Evolutionary conservation across 2,113 vertebrate species (phyloP), one percentile per base, ranked within the genome.

Genomic region (Xiphias gladius): DNA sequence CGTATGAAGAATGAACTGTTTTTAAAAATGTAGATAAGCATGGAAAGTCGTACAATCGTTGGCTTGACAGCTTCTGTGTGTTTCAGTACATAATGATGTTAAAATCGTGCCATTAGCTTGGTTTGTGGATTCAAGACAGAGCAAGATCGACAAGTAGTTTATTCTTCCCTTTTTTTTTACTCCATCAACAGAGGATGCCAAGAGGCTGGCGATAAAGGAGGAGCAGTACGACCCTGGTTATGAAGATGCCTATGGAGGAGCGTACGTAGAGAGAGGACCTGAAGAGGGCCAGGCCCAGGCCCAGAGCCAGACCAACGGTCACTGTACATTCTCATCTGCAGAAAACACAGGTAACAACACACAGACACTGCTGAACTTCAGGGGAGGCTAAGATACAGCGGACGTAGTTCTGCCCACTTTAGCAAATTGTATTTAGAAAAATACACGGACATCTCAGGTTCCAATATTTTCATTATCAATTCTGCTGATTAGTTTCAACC

Each of bases 221-320:
- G 98, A 99, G 87, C 96, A 97, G 76, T 98, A 99, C 0, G 98
- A 99, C 75, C 98, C 98, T 0, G 98, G 97, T 43, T 99, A 99
- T 1, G 98, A 99, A 86, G 96, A 97, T 1, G 98, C 98, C 0
- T 98, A 96, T 9, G 97, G 97, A 1, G 97, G 97, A 19, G 95
- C 94, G 3, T 98, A 97, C 11, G 67, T 82, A 0, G 96, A 96
- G 55, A 92, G 73, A 30, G 92, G 82, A 0, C 52, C 77, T 0
- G 95, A 94, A n/a, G 92, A 16, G 4, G 76, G 14, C 2, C 73
- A 19, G 7, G 39, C 68, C 14, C 64, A 64, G 48, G 28, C 68
- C 14, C 64, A 64, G 48, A 30, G 30, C 37, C 91, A 94, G 65
- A 91, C 75, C 30, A 93, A 94, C 0, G 96, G 97, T 3, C 95